These are phyloP conservation scores for Prietella phreatophila DNA, from an alignment of 2,113 vertebrate species.

Conservation along the genomic window DNA sequence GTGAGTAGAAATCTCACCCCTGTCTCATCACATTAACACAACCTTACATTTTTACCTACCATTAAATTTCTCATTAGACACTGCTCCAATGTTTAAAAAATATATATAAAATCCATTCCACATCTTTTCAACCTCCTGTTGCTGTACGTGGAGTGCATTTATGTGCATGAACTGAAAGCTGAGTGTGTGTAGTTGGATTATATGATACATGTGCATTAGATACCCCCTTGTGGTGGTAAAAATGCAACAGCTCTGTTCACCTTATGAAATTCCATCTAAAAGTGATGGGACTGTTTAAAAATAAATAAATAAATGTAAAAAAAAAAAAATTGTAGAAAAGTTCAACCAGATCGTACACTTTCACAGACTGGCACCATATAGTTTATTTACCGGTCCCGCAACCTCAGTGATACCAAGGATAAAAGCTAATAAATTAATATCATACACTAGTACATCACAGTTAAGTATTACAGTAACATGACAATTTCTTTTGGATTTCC, in stretches of 20 bases:
- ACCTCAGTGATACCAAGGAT: constrained; percentile 52
- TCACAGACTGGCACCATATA: constrained; percentile 54
- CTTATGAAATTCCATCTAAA: background rate
- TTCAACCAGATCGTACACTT: constrained; percentile 21
- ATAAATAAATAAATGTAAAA: background rate
- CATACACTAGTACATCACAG: constrained; percentile 54
- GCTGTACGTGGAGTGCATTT: background rate
- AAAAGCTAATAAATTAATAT: constrained; percentile 63
- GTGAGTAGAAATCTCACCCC: background rate
- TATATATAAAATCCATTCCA: background rate
- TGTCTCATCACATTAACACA: background rate
- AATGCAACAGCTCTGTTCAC: background rate
- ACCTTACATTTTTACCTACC: background rate
- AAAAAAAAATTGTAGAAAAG: background rate
- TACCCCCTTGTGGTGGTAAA: constrained; percentile 40
- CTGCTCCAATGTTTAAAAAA: background rate
- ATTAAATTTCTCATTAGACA: background rate
- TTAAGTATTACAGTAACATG: constrained; percentile 48
- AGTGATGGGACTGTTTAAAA: background rate
- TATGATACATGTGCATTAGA: background rate
- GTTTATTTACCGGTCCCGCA: constrained; percentile 59
- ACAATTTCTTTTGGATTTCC: constrained; percentile 39
- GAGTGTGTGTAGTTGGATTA: background rate
- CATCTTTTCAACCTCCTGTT: background rate
- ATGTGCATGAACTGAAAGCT: background rate